Percentiles rank a stretch among this genome's conserved stretches.
These are phyloP conservation scores for Rallus crepitans DNA, from an alignment of 2,797 vertebrate species.

Conservation along the genomic window DNA sequence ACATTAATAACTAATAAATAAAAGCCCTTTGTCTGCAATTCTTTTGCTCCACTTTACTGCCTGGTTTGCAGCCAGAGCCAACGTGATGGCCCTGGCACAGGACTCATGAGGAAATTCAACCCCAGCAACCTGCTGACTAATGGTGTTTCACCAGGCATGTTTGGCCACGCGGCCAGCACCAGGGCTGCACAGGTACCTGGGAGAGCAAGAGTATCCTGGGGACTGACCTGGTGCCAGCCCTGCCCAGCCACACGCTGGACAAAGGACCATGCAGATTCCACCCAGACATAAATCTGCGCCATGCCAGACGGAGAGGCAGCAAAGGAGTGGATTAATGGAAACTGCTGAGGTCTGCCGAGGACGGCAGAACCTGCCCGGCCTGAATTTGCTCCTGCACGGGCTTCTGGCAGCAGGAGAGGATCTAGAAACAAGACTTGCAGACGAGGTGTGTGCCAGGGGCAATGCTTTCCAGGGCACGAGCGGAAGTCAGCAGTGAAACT, in stretches of 20 bases:
- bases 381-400: not conserved
- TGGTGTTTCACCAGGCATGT: not conserved
- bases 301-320: rapidly evolving
- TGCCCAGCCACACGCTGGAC: rapidly evolving
- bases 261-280: rapidly evolving
- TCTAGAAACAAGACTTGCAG: not conserved
- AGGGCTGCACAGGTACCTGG: not conserved
- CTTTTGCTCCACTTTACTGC: slow-evolving; percentile 36
- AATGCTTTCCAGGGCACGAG: rapidly evolving
- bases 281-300: rapidly evolving
- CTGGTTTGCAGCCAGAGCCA: not conserved
- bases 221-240: rapidly evolving
- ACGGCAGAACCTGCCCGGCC: not conserved
- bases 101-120: not conserved
- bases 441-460: rapidly evolving
- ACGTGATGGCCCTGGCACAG: not conserved
- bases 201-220: rapidly evolving
- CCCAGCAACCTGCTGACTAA: slow-evolving; percentile 9
- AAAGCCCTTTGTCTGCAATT: slow-evolving; percentile 44
- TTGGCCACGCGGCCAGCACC: not conserved
- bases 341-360: rapidly evolving
- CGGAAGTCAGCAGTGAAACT: not conserved
- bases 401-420: not conserved
- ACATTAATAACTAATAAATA: not conserved
- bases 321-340: rapidly evolving